Evolutionary conservation across 1,140 invertebrate genomes (phyloP), one percentile per base, ranked within the genome.

Genomic region (Zaprionus lachaisei): DNA sequence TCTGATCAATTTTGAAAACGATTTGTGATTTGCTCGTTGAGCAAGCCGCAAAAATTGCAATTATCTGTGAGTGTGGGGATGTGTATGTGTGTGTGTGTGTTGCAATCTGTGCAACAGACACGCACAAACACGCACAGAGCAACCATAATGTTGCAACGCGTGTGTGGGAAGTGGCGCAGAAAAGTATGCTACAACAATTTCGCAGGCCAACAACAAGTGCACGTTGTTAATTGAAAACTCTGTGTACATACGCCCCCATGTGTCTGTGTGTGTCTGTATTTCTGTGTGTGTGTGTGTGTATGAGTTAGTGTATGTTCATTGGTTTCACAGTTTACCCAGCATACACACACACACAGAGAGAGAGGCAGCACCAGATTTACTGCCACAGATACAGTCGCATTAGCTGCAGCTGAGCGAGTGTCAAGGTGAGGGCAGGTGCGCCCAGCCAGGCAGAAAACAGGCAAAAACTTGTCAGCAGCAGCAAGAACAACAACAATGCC

Each of bases 381-480:
- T 62, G 28, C 57, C 20, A 28, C 24, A 26, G 34, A 37, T 66
- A 71, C 62, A 75, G 54, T 54, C 85, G 60, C 79, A 89, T 87
- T 87, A 89, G 84, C 84, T 81, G 79, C 85, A 89, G 84, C 79
- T 87, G 84, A 89, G 81, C 75, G 84, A 73, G 84, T 87, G 84
- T 87, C 84, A 87, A 87, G 84, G 84, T 89, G 84, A 87, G 84
- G 81, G 81, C 85, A 84, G 84, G 81, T 83, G 79, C 63, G 72
- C 62, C 26, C 85, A 84, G 57, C 74, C 74, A 87, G 80, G 73
- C 80, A 81, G 80, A 87, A 87, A 89, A 81, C 84, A 79, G 84
- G 55, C 73, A 83, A 63, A 75, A 75, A 84, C 55, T 63, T 65
- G 68, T 44, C 41, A 47, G 34, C 67, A 74, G 61, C 55, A 65